Conservation (phyloP, 2,888 invertebrate genomes). For the Macrostomum cliftonense region DNA sequence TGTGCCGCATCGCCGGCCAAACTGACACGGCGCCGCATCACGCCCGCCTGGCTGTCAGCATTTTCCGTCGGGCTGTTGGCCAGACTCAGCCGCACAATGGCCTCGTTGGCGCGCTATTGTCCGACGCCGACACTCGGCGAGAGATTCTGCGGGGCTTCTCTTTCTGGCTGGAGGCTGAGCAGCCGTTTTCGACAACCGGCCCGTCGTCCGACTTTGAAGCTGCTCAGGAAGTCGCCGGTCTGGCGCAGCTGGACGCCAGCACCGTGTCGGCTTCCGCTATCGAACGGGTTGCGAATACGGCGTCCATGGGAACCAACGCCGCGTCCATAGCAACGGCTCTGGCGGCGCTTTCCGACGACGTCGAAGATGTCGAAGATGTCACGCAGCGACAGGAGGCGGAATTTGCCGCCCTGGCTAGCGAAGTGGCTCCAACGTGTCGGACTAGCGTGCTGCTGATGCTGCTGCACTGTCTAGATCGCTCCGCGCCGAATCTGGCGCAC, state of each 20-base stretch:
- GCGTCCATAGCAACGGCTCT: too few species aligned
- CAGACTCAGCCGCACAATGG: too few species aligned
- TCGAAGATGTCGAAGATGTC: neutral
- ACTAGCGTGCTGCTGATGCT: conserved; percentile 49
- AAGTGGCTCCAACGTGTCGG: neutral
- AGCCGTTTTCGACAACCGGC: neutral
- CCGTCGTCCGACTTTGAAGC: neutral
- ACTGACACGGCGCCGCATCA: neutral
- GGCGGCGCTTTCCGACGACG: neutral
- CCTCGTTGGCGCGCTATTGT: too few species aligned
- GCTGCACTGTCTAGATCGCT: conserved; percentile 55
- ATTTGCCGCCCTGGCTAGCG: conserved; percentile 1
- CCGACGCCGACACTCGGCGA: too few species aligned
- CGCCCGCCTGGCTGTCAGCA: neutral
- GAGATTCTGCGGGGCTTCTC: neutral
- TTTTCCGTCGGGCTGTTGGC: too few species aligned
- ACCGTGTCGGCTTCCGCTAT: neutral
- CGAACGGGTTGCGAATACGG: too few species aligned
- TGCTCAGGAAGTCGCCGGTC: neutral
- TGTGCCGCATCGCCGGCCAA: neutral
- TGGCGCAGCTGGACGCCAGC: neutral
- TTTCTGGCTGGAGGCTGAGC: neutral
- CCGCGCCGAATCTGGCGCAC: conserved; percentile 66
- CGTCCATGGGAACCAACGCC: too few species aligned
- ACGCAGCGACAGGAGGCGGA: neutral